Conservation (phyloP, 2,888 invertebrate species). For the Chrysodeixis includens region DNA sequence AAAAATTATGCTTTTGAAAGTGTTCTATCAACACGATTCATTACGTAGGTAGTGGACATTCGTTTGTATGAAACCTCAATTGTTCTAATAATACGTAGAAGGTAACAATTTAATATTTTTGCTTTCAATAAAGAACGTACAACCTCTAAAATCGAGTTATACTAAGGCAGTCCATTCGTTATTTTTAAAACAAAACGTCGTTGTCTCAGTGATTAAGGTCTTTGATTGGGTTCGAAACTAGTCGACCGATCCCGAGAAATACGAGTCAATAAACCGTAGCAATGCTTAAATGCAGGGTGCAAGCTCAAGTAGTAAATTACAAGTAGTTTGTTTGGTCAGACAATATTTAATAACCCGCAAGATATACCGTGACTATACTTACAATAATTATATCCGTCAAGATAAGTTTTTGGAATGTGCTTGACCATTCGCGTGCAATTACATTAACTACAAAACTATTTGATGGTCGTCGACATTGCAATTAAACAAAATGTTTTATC, state of each 20-base stretch:
- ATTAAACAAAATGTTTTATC: constrained; percentile 42
- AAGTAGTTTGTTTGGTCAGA: constrained; percentile 20
- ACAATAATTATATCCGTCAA: constrained; percentile 30
- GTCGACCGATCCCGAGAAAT: too few relatives aligned
- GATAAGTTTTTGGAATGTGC: constrained; percentile 31
- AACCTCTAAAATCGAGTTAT: constrained; percentile 45
- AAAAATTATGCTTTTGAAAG: not conserved
- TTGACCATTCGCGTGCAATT: constrained; percentile 37
- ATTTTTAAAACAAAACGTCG: not conserved
- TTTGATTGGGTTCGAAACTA: too few relatives aligned
- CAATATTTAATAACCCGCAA: constrained; percentile 21
- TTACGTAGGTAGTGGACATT: not conserved
- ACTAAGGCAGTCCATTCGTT: constrained; percentile 20
- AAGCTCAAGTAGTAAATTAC: constrained; percentile 20
- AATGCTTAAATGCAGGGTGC: constrained; percentile 34
- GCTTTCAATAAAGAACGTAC: constrained; percentile 38
- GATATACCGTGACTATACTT: constrained; percentile 11
- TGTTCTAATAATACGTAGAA: not conserved
- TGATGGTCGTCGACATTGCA: constrained; percentile 38
- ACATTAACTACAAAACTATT: constrained; percentile 35
- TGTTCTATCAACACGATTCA: constrained; percentile 3
- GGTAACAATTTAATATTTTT: constrained; percentile 24
- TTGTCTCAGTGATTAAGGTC: too few relatives aligned
- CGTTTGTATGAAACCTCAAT: not conserved
- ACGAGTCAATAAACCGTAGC: too few relatives aligned